A percentile compares a stretch with the other conserved stretches of the same genome.
Evolutionary conservation across 2,888 invertebrate genomes (phyloP).

Genomic region (Metellina segmentata): DNA sequence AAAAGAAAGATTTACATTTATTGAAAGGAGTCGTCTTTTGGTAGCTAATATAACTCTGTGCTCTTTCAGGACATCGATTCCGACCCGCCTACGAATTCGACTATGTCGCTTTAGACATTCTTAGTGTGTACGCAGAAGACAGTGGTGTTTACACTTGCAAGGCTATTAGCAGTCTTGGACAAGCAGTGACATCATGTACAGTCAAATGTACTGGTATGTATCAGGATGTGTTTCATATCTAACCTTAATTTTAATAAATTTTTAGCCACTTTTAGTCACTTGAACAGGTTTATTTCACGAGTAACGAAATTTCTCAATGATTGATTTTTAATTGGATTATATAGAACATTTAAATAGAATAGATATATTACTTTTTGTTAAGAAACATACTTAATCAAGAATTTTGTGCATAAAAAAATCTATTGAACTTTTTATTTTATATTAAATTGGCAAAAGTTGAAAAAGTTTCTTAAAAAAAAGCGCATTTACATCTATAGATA

Average conservation of each 20-base stretch:
- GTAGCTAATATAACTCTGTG: background rate
- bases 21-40: too few species aligned
- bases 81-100: slow-evolving; percentile 98
- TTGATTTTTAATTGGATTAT: background rate
- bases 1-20: too few species aligned
- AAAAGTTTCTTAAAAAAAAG: background rate
- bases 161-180: slow-evolving; percentile 95
- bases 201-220: slow-evolving; percentile 81
- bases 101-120: slow-evolving; percentile 96
- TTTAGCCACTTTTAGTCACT: background rate
- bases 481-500: background rate
- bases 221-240: background rate
- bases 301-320: too few species aligned
- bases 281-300: background rate
- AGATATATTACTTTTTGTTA: too few species aligned
- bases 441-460: background rate
- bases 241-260: background rate
- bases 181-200: slow-evolving; percentile 95
- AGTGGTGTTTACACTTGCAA: slow-evolving; percentile 97
- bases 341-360: background rate
- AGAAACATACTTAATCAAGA: too few species aligned
- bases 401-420: background rate
- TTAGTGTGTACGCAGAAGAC: slow-evolving; percentile 98
- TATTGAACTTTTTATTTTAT: background rate
- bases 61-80: slow-evolving; percentile 87